Evolutionary conservation across 2,888 invertebrate species (phyloP).

Genomic region (Mechanitis messenoides): DNA sequence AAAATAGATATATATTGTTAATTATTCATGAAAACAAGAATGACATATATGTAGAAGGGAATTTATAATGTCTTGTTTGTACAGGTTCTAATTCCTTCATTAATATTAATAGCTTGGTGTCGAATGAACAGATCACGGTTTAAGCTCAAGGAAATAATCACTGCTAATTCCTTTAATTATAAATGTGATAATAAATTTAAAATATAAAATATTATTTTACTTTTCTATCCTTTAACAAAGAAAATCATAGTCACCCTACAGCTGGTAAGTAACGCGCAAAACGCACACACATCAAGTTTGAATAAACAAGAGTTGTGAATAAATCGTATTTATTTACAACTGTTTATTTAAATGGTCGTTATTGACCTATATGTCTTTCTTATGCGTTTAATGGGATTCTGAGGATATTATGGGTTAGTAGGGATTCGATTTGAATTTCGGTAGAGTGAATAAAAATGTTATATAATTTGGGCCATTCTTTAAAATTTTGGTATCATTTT

Average conservation of each 20-base stretch:
- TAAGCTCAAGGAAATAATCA: not conserved
- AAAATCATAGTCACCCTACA: slow-evolving; percentile 15
- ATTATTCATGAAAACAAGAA: too few species aligned
- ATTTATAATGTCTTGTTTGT: slow-evolving; percentile 1
- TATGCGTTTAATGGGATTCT: too few species aligned
- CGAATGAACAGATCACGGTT: slow-evolving; percentile 6
- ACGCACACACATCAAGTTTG: slow-evolving; percentile 10
- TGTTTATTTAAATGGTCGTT: slow-evolving; percentile 13
- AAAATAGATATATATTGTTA: too few species aligned
- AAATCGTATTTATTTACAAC: slow-evolving; percentile 24
- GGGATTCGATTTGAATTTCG: too few species aligned
- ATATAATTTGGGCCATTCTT: too few species aligned
- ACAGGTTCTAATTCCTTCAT: slow-evolving; percentile 9
- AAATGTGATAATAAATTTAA: not conserved
- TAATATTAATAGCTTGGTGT: slow-evolving; percentile 20
- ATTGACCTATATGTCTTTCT: too few species aligned
- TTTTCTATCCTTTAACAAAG: not conserved
- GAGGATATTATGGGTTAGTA: too few species aligned
- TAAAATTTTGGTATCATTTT: too few species aligned
- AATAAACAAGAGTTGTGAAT: slow-evolving; percentile 21
- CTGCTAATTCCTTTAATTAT: not conserved
- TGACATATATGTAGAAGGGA: too few species aligned
- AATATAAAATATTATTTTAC: too few species aligned
- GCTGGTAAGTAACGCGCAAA: slow-evolving; percentile 15
- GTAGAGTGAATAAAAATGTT: too few species aligned